A percentile compares a stretch with the other conserved stretches of the same genome.
Evolutionary conservation across 2,888 invertebrate genomes (phyloP).

Genomic region (Mesoligia furuncula): DNA sequence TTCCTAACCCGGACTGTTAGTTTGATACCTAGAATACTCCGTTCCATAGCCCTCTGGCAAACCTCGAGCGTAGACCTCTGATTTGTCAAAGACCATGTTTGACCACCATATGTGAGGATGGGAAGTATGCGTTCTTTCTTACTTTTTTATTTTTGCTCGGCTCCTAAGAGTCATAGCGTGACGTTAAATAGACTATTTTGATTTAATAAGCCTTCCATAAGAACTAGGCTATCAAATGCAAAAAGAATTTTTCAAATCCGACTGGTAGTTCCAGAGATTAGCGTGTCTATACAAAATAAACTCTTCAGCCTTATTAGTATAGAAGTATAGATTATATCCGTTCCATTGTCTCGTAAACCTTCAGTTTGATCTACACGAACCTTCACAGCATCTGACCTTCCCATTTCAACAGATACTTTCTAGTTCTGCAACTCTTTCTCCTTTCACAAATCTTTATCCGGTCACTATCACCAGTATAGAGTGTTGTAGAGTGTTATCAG

Average conservation of each 20-base stretch:
- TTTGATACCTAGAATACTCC: no score
- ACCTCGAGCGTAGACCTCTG: no score
- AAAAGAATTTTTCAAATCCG: not conserved
- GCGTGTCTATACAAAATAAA: not conserved
- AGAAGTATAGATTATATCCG: not conserved
- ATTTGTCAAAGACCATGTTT: no score
- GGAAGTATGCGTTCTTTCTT: not conserved
- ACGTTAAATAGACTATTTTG: not conserved
- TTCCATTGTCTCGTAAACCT: not conserved
- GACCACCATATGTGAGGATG: no score
- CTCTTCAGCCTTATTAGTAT: no score
- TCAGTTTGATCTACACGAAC: not conserved
- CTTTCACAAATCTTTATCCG: slow-evolving; percentile 6
- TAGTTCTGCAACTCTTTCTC: not conserved
- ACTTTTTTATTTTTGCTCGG: not conserved
- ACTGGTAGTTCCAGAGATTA: not conserved
- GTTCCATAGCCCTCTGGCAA: no score
- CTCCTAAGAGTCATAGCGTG: not conserved
- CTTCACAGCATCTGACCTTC: not conserved
- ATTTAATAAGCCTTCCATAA: not conserved
- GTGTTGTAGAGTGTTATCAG: slow-evolving; percentile 24
- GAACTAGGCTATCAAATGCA: no score
- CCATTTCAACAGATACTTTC: not conserved
- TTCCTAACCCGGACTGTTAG: no score
- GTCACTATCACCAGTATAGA: not conserved